phyloP scores from a whole-genome alignment of 2,113 vertebrate genomes.

The Hippopotamus amphibius region DNA sequence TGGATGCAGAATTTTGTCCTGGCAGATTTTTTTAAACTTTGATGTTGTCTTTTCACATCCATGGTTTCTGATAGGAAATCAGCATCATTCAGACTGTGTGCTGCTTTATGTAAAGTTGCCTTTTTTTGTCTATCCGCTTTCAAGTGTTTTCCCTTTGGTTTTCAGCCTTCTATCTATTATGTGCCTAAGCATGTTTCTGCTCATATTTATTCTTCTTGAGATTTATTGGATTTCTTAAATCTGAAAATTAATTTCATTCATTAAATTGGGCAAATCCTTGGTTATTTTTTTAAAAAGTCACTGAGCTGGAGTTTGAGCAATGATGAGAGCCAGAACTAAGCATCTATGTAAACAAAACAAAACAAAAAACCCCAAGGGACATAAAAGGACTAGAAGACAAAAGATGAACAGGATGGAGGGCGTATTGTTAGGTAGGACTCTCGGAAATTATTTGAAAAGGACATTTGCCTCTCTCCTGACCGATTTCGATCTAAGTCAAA shows the following conservation, averaged over 20 bases:
- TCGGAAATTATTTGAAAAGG: slow-evolving; percentile 10
- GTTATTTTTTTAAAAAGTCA: not conserved
- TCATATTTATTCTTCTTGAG: not conserved
- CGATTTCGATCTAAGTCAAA: not conserved
- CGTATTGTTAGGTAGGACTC: not conserved
- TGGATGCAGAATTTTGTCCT: not conserved
- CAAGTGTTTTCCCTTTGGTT: not conserved
- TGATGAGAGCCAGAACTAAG: not conserved
- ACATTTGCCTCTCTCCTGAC: not conserved
- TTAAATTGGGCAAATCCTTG: not conserved
- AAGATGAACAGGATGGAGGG: not conserved
- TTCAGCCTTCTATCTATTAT: not conserved
- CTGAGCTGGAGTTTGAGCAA: slow-evolving; percentile 29
- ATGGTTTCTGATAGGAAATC: not conserved
- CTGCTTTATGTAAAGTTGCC: not conserved
- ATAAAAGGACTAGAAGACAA: slow-evolving; percentile 22
- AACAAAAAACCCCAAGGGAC: not conserved
- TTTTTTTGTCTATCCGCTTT: not conserved
- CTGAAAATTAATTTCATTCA: not conserved
- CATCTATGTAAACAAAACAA: not conserved
- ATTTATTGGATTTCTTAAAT: not conserved
- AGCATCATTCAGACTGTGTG: not conserved
- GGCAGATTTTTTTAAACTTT: not conserved
- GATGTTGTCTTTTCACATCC: not conserved
- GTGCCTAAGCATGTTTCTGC: not conserved